Evolutionary conservation across 2,797 vertebrate genomes (phyloP).

Genomic region (Ptychobarbus kaznakovi): DNA sequence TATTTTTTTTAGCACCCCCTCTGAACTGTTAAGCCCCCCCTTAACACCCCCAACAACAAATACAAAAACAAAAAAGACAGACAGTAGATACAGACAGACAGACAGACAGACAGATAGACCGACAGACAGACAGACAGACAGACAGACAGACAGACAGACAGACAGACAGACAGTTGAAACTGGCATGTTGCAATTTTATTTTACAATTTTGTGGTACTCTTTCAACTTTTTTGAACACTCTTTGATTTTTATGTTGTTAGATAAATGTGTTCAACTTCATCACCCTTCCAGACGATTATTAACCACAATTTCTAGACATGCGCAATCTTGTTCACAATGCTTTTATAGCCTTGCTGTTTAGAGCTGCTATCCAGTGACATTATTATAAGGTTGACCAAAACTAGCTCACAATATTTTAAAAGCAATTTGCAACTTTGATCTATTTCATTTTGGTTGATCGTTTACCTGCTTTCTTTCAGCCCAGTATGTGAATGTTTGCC

Average conservation of each 20-base stretch:
- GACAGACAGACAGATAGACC: too few species aligned
- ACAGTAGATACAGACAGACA: too few species aligned
- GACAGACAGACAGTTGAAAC: too few species aligned
- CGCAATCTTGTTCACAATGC: neutral
- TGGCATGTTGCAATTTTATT: too few species aligned
- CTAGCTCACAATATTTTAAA: neutral
- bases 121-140: too few species aligned
- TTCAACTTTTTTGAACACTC: neutral
- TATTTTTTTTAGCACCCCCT: too few species aligned
- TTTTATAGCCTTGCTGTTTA: neutral
- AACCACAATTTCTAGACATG: neutral
- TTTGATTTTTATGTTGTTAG: neutral
- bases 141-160: too few species aligned
- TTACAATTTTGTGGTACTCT: too few species aligned
- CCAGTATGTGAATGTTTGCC: conserved; percentile 7
- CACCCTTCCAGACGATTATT: neutral
- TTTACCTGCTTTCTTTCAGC: neutral
- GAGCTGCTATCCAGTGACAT: neutral
- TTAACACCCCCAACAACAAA: too few species aligned
- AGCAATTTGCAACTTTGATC: neutral
- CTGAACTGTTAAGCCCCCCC: too few species aligned
- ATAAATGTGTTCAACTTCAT: neutral
- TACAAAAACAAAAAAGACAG: too few species aligned
- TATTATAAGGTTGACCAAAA: neutral
- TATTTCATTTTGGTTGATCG: neutral